Evolutionary conservation across 2,113 vertebrate genomes (phyloP), one percentile per base, ranked within the genome.

Genomic region (Indicator indicator): DNA sequence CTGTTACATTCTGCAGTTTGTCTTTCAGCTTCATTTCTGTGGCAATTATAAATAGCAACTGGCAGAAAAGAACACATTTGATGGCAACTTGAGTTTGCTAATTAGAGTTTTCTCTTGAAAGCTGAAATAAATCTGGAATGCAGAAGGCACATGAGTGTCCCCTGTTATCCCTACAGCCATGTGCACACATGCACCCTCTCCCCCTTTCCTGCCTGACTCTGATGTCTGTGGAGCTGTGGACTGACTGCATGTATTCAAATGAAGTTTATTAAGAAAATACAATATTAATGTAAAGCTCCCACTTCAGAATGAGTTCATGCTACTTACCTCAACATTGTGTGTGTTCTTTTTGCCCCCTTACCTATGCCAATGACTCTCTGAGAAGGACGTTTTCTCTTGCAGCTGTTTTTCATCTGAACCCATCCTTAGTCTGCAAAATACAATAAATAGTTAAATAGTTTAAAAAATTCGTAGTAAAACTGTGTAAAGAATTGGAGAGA

Each of bases 121-220:
- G 21, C 38, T 3, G 9, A 75, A 87, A 46, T n/a, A 50, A 71
- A 68, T 40, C n/a, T 59, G 70, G 79, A 54, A 44, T 0, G 10
- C 46, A 74, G 40, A 71, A 84, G 48, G 48, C 15, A 33, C 5
- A 5, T 0, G 4, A 16, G 42, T 15, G 24, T 83, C 10, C 17
- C 26, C 11, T 1, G 0, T 9, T 0, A 0, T 16, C 6, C 72
- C 12, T 11, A 9, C 64, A 46, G 30, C 11, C 40, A 14, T 3
- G 8, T 23, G n/a, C 0, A 0, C 16, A 24, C 1, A 0, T 14
- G 18, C 40, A 69, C 18, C 30, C 11, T n/a, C n/a, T 55, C 17
- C 8, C 28, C 36, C 11, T 64, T 63, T 26, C 16, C 33, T 76
- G 71, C 19, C 36, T 0, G 3, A 16, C 13, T 16, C 33, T 42